Conservation (phyloP, 2,797 vertebrate species). For the Danio tinwini region DNA sequence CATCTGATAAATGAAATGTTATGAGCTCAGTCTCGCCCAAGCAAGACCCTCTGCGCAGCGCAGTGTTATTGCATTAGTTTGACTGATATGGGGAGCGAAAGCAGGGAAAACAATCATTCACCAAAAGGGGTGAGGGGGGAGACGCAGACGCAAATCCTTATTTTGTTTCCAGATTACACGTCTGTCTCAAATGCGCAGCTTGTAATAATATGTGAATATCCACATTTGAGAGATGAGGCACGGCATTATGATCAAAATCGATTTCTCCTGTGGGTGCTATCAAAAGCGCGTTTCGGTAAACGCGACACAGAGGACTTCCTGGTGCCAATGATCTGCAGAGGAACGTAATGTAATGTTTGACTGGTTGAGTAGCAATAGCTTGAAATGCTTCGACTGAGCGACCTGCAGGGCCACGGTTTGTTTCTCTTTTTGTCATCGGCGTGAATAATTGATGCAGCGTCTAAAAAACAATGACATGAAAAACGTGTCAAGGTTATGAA, state of each 20-base stretch:
- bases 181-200: constrained; percentile 32
- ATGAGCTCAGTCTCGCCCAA: constrained; percentile 28
- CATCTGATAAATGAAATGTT: constrained; percentile 55
- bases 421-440: constrained; percentile 55
- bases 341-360: constrained; percentile 33
- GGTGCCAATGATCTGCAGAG: constrained; percentile 38
- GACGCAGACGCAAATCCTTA: constrained; percentile 23
- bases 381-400: constrained; percentile 36
- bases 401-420: constrained; percentile 53
- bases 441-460: constrained; percentile 61
- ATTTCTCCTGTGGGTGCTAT: constrained; percentile 52
- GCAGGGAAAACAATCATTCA: constrained; percentile 26
- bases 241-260: constrained; percentile 53
- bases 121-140: neutral
- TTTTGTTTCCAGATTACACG: constrained; percentile 48
- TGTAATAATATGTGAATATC: constrained; percentile 57
- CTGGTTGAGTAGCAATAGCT: constrained; percentile 40
- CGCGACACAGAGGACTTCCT: constrained; percentile 46
- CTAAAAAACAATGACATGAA: constrained; percentile 62
- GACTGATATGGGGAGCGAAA: constrained; percentile 33
- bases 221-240: constrained; percentile 49
- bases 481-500: constrained; percentile 62
- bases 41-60: constrained; percentile 10
- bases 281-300: constrained; percentile 52
- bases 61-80: constrained; percentile 42